phyloP scores from a whole-genome alignment of 1,140 invertebrate genomes.

The Samia ricini region DNA sequence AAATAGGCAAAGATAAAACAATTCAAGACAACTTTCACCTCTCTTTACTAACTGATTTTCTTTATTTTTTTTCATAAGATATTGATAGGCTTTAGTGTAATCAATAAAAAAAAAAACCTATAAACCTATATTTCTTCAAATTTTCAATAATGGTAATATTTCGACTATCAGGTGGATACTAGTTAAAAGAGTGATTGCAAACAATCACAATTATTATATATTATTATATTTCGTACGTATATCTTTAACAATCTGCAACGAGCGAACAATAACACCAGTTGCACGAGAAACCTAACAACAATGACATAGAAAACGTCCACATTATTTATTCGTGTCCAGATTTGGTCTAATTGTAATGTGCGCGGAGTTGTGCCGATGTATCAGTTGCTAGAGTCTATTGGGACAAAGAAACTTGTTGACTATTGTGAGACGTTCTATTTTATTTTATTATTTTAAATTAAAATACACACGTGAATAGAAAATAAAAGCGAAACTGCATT shows the following conservation, averaged over 20 bases:
- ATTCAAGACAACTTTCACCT: too few relatives aligned
- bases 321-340: slow-evolving; percentile 39
- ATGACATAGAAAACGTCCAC: slow-evolving; percentile 38
- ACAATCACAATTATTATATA: background rate
- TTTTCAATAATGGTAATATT: too few relatives aligned
- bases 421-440: background rate
- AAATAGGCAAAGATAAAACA: too few relatives aligned
- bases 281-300: slow-evolving; percentile 14
- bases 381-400: slow-evolving; percentile 24
- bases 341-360: slow-evolving; percentile 48
- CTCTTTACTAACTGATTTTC: too few relatives aligned
- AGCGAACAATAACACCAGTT: slow-evolving; percentile 7
- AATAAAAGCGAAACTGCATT: too few relatives aligned
- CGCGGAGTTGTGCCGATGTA: slow-evolving; percentile 37
- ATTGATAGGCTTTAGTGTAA: too few relatives aligned
- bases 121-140: too few relatives aligned
- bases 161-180: too few relatives aligned
- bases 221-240: background rate
- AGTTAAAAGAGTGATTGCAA: too few relatives aligned
- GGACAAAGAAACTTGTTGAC: background rate
- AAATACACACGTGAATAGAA: too few relatives aligned
- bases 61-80: too few relatives aligned
- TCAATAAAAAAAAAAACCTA: too few relatives aligned
- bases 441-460: background rate
- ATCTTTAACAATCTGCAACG: background rate